Base-by-base conservation (phyloP, 2,797 vertebrate species). In the Pangasius sanitwongsei region DNA sequence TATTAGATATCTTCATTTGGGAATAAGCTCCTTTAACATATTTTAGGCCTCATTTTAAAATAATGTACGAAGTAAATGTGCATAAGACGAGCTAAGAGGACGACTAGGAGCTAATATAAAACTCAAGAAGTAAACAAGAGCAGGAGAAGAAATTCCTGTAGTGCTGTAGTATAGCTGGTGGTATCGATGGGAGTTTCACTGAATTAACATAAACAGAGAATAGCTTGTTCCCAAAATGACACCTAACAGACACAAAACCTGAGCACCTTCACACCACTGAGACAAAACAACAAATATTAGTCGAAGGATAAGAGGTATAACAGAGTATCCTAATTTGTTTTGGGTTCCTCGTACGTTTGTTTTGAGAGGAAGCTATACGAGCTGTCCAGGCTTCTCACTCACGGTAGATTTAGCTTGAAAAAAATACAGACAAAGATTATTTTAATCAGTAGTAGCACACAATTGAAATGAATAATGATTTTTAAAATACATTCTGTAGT, bases 181-280 rank as follows among this genome's bases (percentile, higher is more conserved):
- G 86, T 78, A 70, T 85, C 72, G 80, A 84, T 59, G 80, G 1
- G 34, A 87, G 69, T 65, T 87, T 89, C 85, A n/a, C 25, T 20
- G 37, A 85, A 87, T 77, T 63, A 34, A 86, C 15, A 18, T 57
- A 15, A 41, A 67, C 4, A 67, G 8, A 31, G 83, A 69, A 44
- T 25, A 86, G 8, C 28, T 50, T 61, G 57, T 28, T 55, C 48
- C 31, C 31, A 48, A 85, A 65, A 84, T 67, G 41, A 84, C 44
- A 28, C 3, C 81, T 77, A 59, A 16, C 23, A 69, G 1, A 55
- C 20, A 53, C 20, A 55, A 16, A 6, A 4, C 18, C 23, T 57
- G 55, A 28, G 13, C 53, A 53, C 28, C 25, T 44, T 61, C 11
- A 48, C 61, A 83, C 25, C 13, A 18, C 57, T 59, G 57, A 82